Evolutionary conservation across 2,113 vertebrate species (phyloP).

Genomic region (Sphyrna mokarran): DNA sequence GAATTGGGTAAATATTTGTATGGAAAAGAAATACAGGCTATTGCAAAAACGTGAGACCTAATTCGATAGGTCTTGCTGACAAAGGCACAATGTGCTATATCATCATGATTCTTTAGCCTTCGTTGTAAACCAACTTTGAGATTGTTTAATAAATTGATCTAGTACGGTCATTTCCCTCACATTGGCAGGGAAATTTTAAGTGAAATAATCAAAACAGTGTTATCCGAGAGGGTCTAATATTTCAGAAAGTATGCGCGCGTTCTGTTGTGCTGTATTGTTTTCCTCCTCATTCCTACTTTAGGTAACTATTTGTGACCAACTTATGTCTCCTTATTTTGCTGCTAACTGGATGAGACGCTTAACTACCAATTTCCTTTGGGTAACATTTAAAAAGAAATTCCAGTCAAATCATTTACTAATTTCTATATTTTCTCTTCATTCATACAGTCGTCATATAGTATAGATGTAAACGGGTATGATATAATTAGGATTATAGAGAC

Average conservation of each 20-base stretch:
- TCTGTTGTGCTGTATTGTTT: not conserved
- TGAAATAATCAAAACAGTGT: not conserved
- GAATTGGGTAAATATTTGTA: not conserved
- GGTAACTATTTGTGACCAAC: not conserved
- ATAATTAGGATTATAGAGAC: too few relatives aligned
- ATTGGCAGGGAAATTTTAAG: not conserved
- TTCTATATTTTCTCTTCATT: not conserved
- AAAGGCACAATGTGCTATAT: not conserved
- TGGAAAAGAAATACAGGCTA: not conserved
- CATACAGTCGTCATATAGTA: not conserved
- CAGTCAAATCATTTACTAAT: not conserved
- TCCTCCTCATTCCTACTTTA: not conserved
- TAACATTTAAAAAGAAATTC: not conserved
- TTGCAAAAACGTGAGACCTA: not conserved
- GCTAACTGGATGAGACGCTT: not conserved
- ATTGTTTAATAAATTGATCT: not conserved
- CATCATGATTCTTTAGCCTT: not conserved
- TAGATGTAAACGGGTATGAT: not conserved
- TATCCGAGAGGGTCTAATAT: not conserved
- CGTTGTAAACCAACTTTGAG: not conserved
- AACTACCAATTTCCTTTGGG: not conserved
- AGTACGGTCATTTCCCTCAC: not conserved
- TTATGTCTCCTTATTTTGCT: not conserved
- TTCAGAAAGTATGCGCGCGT: not conserved
- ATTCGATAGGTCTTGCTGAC: not conserved